These are phyloP conservation scores for Tetragonula carbonaria DNA, from an alignment of 2,888 invertebrate species.

Conservation along the genomic window DNA sequence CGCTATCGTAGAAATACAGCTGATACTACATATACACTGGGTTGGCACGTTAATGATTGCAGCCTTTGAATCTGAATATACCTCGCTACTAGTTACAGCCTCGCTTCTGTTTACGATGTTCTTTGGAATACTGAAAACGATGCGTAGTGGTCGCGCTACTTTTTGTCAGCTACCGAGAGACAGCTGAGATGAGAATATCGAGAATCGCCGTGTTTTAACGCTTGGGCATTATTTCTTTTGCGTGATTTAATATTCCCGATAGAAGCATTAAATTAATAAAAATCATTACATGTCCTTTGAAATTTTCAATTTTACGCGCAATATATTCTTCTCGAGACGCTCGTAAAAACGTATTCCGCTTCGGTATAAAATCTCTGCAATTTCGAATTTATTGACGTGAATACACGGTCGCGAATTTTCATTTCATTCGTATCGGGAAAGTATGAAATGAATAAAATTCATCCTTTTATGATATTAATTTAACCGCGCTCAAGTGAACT, in stretches of 20 bases:
- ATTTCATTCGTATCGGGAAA: not conserved
- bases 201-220: not conserved
- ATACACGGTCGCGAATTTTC: too few species aligned
- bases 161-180: not conserved
- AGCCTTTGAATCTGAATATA: constrained; percentile 1
- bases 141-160: not conserved
- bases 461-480: too few species aligned
- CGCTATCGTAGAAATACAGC: not conserved
- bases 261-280: not conserved
- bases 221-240: not conserved
- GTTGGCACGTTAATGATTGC: constrained; percentile 3
- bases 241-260: not conserved
- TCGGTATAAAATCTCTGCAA: not conserved
- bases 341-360: not conserved
- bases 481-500: too few species aligned
- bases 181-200: not conserved
- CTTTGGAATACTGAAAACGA: not conserved
- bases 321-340: not conserved
- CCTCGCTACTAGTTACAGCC: not conserved
- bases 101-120: not conserved
- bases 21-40: not conserved
- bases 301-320: not conserved
- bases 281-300: not conserved
- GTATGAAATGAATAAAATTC: too few species aligned
- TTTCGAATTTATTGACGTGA: too few species aligned